A percentile compares a stretch with the other conserved stretches of the same genome.
These are phyloP conservation scores for Cydia pomonella DNA, from an alignment of 1,140 invertebrate genomes.

Conservation along the genomic window DNA sequence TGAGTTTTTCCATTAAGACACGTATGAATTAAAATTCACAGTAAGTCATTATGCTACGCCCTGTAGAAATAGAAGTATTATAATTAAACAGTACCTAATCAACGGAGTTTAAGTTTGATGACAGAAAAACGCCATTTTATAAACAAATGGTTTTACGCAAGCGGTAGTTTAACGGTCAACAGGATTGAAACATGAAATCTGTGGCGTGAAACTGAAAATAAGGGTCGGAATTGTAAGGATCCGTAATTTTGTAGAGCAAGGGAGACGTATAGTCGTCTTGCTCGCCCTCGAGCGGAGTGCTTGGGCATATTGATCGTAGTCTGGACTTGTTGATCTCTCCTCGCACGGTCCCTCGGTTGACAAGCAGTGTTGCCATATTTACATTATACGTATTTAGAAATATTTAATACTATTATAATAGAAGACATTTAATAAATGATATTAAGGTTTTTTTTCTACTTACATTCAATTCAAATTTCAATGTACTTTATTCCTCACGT, in stretches of 20 bases:
- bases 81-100: no score
- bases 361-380: constrained; percentile 1
- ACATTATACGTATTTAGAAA: background rate
- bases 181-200: constrained; percentile 28
- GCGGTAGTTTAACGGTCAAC: background rate
- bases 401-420: background rate
- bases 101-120: background rate
- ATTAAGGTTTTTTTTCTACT: no score
- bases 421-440: no score
- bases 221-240: constrained; percentile 32
- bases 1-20: background rate
- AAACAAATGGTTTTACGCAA: constrained; percentile 6
- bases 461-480: no score
- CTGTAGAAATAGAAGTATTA: no score
- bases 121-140: background rate
- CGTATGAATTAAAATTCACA: background rate
- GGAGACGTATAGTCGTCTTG: constrained; percentile 48
- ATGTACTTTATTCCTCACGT: no score
- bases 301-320: constrained; percentile 73
- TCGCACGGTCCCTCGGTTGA: constrained; percentile 39
- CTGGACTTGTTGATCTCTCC: constrained; percentile 75
- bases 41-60: no score
- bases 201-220: constrained; percentile 32
- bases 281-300: constrained; percentile 54
- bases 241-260: constrained; percentile 44